phyloP scores from a whole-genome alignment of 30 jellyfish, hydroid and myxozoan species.

The Nemopilema nomurai region DNA sequence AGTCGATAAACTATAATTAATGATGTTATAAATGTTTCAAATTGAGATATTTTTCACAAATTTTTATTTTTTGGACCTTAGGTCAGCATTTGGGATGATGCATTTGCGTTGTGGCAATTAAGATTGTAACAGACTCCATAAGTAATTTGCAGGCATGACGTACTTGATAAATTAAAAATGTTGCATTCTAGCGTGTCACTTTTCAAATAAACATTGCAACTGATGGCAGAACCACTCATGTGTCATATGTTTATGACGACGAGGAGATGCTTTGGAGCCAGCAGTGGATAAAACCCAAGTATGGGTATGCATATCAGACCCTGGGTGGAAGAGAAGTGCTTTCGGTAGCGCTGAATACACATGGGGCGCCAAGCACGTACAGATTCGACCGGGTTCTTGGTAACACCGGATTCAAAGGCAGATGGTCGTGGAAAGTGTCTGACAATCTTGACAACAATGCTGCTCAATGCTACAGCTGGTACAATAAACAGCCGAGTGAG shows the following conservation, averaged over 20 bases:
- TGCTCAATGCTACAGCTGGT: slow-evolving; percentile 46
- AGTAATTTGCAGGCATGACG: background rate
- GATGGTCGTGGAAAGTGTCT: slow-evolving; percentile 52
- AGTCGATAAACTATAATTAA: too few species aligned
- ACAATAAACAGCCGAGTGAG: slow-evolving; percentile 7
- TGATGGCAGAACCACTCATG: slow-evolving; percentile 41
- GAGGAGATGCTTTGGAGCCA: slow-evolving; percentile 59
- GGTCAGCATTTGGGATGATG: background rate
- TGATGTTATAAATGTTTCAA: too few species aligned
- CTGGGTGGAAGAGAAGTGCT: background rate
- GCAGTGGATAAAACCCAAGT: slow-evolving; percentile 31
- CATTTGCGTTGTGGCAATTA: background rate
- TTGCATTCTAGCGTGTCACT: slow-evolving; percentile 44
- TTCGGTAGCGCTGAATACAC: background rate
- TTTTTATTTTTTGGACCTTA: background rate
- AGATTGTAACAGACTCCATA: background rate
- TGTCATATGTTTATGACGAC: slow-evolving; percentile 38
- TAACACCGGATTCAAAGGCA: slow-evolving; percentile 36
- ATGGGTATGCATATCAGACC: background rate
- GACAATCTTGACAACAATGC: slow-evolving; percentile 23
- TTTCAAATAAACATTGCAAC: slow-evolving; percentile 55
- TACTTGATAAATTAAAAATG: background rate
- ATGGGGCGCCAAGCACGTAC: slow-evolving; percentile 31
- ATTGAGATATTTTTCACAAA: background rate
- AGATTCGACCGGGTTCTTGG: slow-evolving; percentile 47